Evolutionary conservation across 2,888 invertebrate genomes (phyloP).

Genomic region (Diaprepes abbreviatus): DNA sequence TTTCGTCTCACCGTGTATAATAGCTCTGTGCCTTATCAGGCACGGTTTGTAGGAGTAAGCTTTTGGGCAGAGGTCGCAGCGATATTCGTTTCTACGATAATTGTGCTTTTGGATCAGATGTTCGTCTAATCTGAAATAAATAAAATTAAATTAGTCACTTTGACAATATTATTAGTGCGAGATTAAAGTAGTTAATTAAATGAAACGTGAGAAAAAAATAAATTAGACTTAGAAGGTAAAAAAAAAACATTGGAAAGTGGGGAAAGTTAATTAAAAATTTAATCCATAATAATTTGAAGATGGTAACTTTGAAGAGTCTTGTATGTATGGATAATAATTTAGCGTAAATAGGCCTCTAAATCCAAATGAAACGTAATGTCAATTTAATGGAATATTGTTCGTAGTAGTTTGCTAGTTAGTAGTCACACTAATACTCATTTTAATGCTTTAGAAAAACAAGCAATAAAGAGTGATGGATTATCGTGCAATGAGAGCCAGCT

Average conservation of each 20-base stretch:
- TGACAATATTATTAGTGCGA: too few species aligned
- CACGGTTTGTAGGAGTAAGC: slow-evolving; percentile 87
- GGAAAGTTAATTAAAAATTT: too few species aligned
- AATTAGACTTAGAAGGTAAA: too few species aligned
- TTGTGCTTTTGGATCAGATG: slow-evolving; percentile 85
- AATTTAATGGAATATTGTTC: background rate
- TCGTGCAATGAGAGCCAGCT: slow-evolving; percentile 42
- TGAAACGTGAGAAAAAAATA: too few species aligned
- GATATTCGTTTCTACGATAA: slow-evolving; percentile 82
- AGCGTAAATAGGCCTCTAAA: background rate
- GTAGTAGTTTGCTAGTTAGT: background rate
- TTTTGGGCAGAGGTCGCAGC: slow-evolving; percentile 87
- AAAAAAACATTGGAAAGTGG: too few species aligned
- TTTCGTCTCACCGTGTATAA: slow-evolving; percentile 84
- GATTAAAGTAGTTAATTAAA: too few species aligned
- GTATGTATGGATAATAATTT: too few species aligned
- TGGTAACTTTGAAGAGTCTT: too few species aligned
- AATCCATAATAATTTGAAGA: too few species aligned
- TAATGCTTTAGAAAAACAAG: slow-evolving; percentile 31
- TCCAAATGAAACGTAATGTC: background rate
- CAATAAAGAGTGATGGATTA: slow-evolving; percentile 45
- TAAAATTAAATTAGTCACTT: too few species aligned
- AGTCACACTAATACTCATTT: slow-evolving; percentile 20
- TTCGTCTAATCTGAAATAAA: slow-evolving; percentile 87
- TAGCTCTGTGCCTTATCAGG: slow-evolving; percentile 85